A percentile compares a stretch with the other conserved stretches of the same genome.
These are phyloP conservation scores for Drosophila meridiana DNA, from an alignment of 2,888 invertebrate species.

Conservation along the genomic window DNA sequence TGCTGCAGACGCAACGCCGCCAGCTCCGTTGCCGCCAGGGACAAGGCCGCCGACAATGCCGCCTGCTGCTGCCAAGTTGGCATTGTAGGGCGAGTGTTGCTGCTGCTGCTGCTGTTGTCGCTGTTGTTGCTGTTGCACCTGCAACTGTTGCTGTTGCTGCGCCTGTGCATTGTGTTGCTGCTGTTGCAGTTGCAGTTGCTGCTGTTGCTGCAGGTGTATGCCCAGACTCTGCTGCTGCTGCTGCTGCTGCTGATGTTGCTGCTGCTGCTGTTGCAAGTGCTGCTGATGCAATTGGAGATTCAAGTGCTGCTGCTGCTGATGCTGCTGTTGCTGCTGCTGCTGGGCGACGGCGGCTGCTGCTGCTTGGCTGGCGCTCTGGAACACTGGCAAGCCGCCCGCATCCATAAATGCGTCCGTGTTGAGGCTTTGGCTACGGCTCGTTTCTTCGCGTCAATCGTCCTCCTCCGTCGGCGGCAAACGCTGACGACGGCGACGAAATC, in stretches of 20 bases:
- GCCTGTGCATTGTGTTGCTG: slow-evolving; percentile 76
- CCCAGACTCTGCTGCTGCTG: slow-evolving; percentile 67
- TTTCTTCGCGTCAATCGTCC: slow-evolving; percentile 77
- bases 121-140: slow-evolving; percentile 67
- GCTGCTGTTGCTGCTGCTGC: slow-evolving; percentile 86
- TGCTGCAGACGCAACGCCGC: slow-evolving; percentile 73
- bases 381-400: slow-evolving; percentile 86
- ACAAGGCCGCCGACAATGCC: slow-evolving; percentile 80
- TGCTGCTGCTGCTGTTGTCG: slow-evolving; percentile 57
- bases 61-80: slow-evolving; percentile 71
- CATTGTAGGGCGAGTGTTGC: slow-evolving; percentile 80
- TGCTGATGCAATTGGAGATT: slow-evolving; percentile 83
- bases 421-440: slow-evolving; percentile 73
- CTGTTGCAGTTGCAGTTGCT: slow-evolving; percentile 72
- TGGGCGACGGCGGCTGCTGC: slow-evolving; percentile 82
- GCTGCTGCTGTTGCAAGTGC: slow-evolving; percentile 43
- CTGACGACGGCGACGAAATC: slow-evolving; percentile 74
- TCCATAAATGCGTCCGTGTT: slow-evolving; percentile 85
- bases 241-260: slow-evolving; percentile 43
- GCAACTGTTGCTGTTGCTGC: slow-evolving; percentile 77
- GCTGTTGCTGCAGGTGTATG: slow-evolving; percentile 78
- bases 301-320: slow-evolving; percentile 80
- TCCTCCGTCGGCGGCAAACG: slow-evolving; percentile 71
- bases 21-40: slow-evolving; percentile 83
- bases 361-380: slow-evolving; percentile 86